Base-by-base conservation (phyloP, 1,140 invertebrate genomes). In the Paramacrobiotus metropolitanus region DNA sequence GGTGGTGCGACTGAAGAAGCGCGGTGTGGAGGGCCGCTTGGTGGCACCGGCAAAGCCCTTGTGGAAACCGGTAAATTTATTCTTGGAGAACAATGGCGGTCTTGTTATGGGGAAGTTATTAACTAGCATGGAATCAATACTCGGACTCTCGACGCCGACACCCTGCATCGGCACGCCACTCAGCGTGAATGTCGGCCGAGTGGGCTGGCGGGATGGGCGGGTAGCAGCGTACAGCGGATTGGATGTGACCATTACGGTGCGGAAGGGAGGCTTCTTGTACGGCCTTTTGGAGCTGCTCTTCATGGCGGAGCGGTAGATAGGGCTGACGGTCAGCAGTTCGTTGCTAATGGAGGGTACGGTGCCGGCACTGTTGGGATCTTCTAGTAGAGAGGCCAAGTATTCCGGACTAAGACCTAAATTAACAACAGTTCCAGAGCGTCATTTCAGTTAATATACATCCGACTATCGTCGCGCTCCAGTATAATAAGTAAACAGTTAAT, bases 211-310 rank as follows among this genome's bases (percentile, higher is more conserved):
- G 4, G 4, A 4, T 9, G 15, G 9, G 24, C 4, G 9, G 9
- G 48, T 9, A 55, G 4, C 4, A 24, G 48, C 48, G 15, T 9
- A 28, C 24, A 55, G 48, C 15, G 48, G 48, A 24, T 28, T 55
- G 15, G 48, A 55, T 28, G 48, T 55, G 48, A 55, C 24, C 48
- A 55, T 55, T 4, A 55, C 48, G 15, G 48, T 55, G 48, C 48
- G 48, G 48, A 55, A 55, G 48, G 48, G 48, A 4, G 48, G 48
- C 4, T 28, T 15, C 48, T 55, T 55, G 15, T 9, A 9, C 9
- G 34, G 34, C n/a, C n/a, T n/a, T n/a, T n/a, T n/a, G n/a, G n/a
- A n/a, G n/a, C n/a, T n/a, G n/a, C 34, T 9, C 34, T 40, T 40
- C 34, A n/a, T n/a, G 9, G 34, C 34, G 34, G 34, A 9, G 34